phyloP scores from a whole-genome alignment of 1,140 invertebrate species.

The Micrasema minimum region DNA sequence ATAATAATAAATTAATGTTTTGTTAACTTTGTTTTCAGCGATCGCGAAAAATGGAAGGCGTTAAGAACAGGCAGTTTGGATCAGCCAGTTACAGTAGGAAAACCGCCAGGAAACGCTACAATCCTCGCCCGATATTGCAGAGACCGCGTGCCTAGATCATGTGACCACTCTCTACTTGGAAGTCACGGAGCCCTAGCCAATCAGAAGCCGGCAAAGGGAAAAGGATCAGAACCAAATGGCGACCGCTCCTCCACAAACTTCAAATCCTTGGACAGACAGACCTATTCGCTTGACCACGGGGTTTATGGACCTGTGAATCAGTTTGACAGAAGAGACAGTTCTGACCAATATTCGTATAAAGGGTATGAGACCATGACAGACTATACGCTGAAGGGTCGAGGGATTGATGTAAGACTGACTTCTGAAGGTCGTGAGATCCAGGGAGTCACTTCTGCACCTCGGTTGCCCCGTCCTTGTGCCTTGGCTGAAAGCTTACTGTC shows the following conservation, averaged over 20 bases:
- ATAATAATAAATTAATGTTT: too few relatives aligned
- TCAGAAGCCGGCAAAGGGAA: neutral
- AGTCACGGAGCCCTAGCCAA: constrained; percentile 59
- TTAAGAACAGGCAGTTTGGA: constrained; percentile 61
- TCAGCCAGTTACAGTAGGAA: constrained; percentile 64
- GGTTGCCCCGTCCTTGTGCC: constrained; percentile 75
- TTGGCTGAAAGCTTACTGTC: constrained; percentile 86
- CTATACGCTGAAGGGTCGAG: constrained; percentile 11
- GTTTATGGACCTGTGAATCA: constrained; percentile 8
- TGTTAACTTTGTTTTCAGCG: too few relatives aligned
- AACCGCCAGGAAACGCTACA: constrained; percentile 74
- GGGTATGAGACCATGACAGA: constrained; percentile 6
- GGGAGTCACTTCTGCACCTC: constrained; percentile 47
- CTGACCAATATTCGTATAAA: neutral
- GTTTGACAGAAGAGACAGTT: constrained; percentile 4
- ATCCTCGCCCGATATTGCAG: constrained; percentile 81
- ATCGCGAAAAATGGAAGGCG: constrained; percentile 55
- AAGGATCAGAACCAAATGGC: neutral
- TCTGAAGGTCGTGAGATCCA: neutral
- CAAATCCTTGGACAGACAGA: constrained; percentile 8
- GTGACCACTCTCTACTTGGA: constrained; percentile 77
- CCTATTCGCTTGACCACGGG: neutral
- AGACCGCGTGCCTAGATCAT: constrained; percentile 79
- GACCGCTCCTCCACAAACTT: constrained; percentile 7
- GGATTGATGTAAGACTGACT: constrained; percentile 5